phyloP scores from a whole-genome alignment of 2,888 invertebrate species.

The Meteorus colon region DNA sequence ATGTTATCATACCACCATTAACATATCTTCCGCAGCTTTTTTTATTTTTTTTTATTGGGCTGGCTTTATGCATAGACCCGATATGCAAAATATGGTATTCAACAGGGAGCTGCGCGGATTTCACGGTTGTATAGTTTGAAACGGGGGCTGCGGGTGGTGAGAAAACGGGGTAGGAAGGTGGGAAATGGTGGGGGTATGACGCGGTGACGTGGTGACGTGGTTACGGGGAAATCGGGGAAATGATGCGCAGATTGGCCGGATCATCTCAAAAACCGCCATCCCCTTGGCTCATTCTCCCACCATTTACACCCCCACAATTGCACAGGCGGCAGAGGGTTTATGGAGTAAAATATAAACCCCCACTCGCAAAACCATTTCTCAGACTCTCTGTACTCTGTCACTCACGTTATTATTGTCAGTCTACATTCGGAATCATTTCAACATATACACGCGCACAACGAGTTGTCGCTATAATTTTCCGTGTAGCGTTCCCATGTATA shows the following conservation, averaged over 20 bases:
- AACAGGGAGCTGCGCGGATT: slow-evolving; percentile 62
- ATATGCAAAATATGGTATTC: slow-evolving; percentile 69
- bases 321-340: slow-evolving; percentile 40
- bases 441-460: slow-evolving; percentile 53
- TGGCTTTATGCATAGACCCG: not conserved
- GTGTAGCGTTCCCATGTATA: not conserved
- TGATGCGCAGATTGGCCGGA: slow-evolving; percentile 74
- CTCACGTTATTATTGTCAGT: slow-evolving; percentile 54
- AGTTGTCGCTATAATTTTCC: slow-evolving; percentile 17
- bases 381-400: slow-evolving; percentile 42
- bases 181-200: slow-evolving; percentile 33
- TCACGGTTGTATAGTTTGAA: not conserved
- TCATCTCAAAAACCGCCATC: slow-evolving; percentile 73
- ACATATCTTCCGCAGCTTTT: not conserved
- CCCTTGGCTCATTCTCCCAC: slow-evolving; percentile 45
- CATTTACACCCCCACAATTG: slow-evolving; percentile 42
- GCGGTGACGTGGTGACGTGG: slow-evolving; percentile 29
- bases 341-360: slow-evolving; percentile 59
- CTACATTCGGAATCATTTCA: slow-evolving; percentile 18
- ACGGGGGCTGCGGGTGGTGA: slow-evolving; percentile 44
- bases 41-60: not conserved
- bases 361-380: slow-evolving; percentile 54
- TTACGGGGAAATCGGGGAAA: slow-evolving; percentile 62
- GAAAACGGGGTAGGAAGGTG: slow-evolving; percentile 37
- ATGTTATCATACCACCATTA: not conserved